Conservation (phyloP, 2,888 invertebrate genomes). For the Leptopilina syphax region DNA sequence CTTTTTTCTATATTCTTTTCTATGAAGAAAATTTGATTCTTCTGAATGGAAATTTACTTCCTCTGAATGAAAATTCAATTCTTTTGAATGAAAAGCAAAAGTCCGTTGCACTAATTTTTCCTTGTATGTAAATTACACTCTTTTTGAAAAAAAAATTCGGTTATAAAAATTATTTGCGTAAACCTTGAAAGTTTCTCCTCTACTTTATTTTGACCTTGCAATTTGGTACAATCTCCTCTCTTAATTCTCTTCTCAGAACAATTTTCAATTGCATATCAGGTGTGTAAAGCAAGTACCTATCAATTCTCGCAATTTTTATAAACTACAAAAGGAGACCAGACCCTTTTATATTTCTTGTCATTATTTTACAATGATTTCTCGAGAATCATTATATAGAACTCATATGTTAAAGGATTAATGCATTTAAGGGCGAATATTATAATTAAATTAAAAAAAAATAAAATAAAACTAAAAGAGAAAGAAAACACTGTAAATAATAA, state of each 20-base stretch:
- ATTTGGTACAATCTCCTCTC: constrained; percentile 8
- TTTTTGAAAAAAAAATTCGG: not conserved
- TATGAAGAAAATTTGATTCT: no score
- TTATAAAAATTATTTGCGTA: not conserved
- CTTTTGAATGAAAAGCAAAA: no score
- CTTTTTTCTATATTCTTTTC: no score
- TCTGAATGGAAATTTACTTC: no score
- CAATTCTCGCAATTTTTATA: no score
- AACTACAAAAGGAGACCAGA: no score
- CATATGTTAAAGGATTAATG: not conserved
- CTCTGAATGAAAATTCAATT: no score
- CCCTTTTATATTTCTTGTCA: no score
- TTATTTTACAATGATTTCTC: no score
- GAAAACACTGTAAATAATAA: not conserved
- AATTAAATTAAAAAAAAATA: not conserved
- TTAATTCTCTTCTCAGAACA: not conserved
- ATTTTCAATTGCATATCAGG: not conserved
- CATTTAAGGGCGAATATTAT: not conserved
- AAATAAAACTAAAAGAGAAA: not conserved
- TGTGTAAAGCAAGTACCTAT: no score
- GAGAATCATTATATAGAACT: not conserved
- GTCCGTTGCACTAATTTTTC: no score
- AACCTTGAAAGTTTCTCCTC: constrained; percentile 14
- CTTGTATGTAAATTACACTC: no score
- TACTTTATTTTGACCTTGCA: constrained; percentile 30